These are phyloP conservation scores for Cotesia glomerata DNA, from an alignment of 1,140 invertebrate genomes.

Conservation along the genomic window DNA sequence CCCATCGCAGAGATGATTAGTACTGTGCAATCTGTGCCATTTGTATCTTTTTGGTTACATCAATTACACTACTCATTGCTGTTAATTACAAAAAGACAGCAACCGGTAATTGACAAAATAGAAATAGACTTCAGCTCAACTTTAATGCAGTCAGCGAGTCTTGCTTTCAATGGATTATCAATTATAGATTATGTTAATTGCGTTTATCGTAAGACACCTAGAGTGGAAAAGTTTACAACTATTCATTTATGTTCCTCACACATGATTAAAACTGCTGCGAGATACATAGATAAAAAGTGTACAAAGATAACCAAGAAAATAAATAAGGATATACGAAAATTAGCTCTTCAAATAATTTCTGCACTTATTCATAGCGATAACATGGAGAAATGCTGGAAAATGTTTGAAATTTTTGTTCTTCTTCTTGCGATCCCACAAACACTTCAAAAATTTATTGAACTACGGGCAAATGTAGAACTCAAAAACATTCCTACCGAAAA, in stretches of 20 bases:
- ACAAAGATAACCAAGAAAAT: too few species aligned
- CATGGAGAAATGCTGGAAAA: too few species aligned
- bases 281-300: neutral
- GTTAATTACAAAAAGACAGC: neutral
- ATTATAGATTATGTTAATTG: neutral
- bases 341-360: too few species aligned
- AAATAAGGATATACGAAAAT: too few species aligned
- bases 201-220: neutral
- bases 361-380: too few species aligned
- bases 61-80: neutral
- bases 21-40: neutral
- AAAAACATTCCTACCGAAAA: too few species aligned
- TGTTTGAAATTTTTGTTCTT: too few species aligned
- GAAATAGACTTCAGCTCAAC: slow-evolving; percentile 16
- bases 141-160: neutral
- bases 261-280: slow-evolving; percentile 1
- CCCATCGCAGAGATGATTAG: slow-evolving; percentile 17
- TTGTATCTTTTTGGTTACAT: neutral
- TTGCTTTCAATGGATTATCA: neutral
- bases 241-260: slow-evolving; percentile 20
- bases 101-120: neutral
- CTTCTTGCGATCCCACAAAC: too few species aligned
- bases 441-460: too few species aligned
- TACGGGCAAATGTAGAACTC: too few species aligned
- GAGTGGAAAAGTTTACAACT: neutral